These are phyloP conservation scores for Rostratula benghalensis DNA, from an alignment of 2,113 vertebrate species.

Conservation along the genomic window DNA sequence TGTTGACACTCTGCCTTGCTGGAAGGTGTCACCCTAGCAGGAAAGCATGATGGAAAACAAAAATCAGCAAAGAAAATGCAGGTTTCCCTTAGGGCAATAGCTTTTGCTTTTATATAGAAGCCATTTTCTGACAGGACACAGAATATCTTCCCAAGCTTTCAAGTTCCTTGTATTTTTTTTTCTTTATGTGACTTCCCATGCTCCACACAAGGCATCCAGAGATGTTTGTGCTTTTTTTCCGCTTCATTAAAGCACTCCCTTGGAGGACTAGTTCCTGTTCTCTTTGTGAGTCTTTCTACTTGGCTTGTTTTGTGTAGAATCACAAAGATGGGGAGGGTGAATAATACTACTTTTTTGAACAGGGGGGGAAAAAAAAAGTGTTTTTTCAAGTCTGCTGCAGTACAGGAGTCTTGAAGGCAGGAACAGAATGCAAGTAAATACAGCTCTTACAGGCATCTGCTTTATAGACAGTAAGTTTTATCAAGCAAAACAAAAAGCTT, in stretches of 20 bases:
- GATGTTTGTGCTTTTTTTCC: neutral
- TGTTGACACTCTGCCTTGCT: neutral
- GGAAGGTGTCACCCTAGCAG: neutral
- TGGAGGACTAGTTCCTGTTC: neutral
- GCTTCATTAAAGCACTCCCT: neutral
- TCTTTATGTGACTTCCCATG: neutral
- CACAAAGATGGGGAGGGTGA: neutral
- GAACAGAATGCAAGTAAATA: neutral
- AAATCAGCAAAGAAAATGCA: constrained; percentile 8
- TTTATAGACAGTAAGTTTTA: constrained; percentile 8
- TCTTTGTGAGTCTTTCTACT: neutral
- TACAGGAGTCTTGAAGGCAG: neutral
- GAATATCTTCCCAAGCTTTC: constrained; percentile 39
- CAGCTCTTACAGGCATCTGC: neutral
- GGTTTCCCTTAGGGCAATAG: constrained; percentile 36
- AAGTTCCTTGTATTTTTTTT: constrained; percentile 9
- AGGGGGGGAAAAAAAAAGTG: neutral
- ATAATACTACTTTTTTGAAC: neutral
- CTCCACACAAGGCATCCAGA: neutral
- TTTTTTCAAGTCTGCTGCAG: neutral
- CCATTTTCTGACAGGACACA: constrained; percentile 55
- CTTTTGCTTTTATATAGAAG: constrained; percentile 40
- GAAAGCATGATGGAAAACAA: constrained; percentile 10
- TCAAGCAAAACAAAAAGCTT: neutral
- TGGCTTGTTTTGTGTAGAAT: neutral